Conservation (phyloP, 2,888 invertebrate genomes). For the Sepiola atlantica region DNA sequence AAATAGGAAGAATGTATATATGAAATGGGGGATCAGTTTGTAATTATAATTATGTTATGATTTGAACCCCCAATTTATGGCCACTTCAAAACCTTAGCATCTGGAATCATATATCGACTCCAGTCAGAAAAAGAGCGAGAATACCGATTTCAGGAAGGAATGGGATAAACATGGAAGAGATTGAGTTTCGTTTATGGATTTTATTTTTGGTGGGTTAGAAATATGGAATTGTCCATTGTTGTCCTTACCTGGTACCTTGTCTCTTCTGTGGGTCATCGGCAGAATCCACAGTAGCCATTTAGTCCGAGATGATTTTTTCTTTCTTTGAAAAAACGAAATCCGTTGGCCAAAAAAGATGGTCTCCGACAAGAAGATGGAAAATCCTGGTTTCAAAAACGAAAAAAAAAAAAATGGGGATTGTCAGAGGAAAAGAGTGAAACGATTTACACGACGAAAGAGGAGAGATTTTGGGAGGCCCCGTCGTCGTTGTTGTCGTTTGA, state of each 20-base stretch:
- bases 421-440: conserved; percentile 24
- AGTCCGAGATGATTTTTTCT: conserved; percentile 36
- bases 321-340: background rate
- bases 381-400: background rate
- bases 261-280: conserved; percentile 44
- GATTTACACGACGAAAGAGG: background rate
- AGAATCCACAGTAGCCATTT: conserved; percentile 46
- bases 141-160: background rate
- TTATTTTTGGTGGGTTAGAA: background rate
- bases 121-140: background rate
- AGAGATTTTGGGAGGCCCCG: background rate
- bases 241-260: conserved; percentile 44
- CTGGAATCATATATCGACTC: background rate
- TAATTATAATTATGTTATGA: background rate
- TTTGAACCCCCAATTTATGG: conserved; percentile 35
- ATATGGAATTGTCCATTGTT: background rate
- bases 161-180: background rate
- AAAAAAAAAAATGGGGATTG: background rate
- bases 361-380: conserved; percentile 25
- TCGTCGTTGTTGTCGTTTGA: background rate
- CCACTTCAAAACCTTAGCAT: background rate
- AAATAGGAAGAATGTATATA: background rate
- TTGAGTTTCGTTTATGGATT: background rate
- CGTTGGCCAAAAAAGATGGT: background rate
- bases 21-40: conserved; percentile 38